Percentiles rank a stretch among this genome's conserved stretches.
phyloP scores from a whole-genome alignment of 1,140 invertebrate species.

The Leptinotarsa defecta region DNA sequence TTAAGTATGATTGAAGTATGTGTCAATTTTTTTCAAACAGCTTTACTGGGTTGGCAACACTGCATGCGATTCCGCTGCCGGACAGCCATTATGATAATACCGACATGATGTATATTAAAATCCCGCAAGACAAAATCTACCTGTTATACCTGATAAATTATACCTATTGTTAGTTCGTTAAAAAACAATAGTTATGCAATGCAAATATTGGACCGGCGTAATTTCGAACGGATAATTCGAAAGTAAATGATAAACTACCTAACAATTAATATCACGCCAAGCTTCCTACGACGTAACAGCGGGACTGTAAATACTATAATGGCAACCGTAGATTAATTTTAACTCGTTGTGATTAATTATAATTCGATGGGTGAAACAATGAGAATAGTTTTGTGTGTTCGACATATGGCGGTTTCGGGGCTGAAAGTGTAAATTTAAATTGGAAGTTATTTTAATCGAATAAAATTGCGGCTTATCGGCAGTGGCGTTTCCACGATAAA shows the following conservation, averaged over 20 bases:
- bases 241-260: slow-evolving; percentile 23
- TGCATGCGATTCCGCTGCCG: background rate
- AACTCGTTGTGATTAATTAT: slow-evolving; percentile 22
- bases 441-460: slow-evolving; percentile 11
- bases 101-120: background rate
- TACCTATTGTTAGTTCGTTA: slow-evolving; percentile 17
- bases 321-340: slow-evolving; percentile 25
- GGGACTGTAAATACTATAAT: slow-evolving; percentile 23
- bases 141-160: slow-evolving; percentile 10
- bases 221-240: slow-evolving; percentile 6
- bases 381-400: slow-evolving; percentile 22
- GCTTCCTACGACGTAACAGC: slow-evolving; percentile 19
- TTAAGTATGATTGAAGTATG: too few species aligned
- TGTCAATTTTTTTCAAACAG: too few species aligned
- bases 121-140: slow-evolving; percentile 4
- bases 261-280: slow-evolving; percentile 25
- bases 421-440: slow-evolving; percentile 10
- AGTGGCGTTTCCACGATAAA: background rate
- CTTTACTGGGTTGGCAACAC: too few species aligned
- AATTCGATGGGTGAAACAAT: slow-evolving; percentile 20
- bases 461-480: background rate
- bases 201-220: slow-evolving; percentile 7
- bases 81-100: background rate
- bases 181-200: slow-evolving; percentile 22
- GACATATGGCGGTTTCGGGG: slow-evolving; percentile 15